Percentiles rank a stretch among this genome's conserved stretches.
Evolutionary conservation across 2,888 invertebrate species (phyloP).

Genomic region (Desoria tigrina): DNA sequence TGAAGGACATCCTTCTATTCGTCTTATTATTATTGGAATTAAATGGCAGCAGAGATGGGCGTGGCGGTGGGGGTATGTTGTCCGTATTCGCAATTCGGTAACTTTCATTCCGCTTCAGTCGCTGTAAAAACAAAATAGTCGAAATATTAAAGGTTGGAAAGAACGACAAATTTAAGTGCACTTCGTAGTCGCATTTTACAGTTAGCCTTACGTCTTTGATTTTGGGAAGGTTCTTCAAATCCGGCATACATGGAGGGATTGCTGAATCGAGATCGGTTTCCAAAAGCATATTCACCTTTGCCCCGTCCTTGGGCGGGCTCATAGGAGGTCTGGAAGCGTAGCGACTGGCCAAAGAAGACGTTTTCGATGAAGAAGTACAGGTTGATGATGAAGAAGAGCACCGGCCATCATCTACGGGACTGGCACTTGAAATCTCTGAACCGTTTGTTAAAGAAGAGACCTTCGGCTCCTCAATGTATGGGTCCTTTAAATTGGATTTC

Average conservation of each 20-base stretch:
- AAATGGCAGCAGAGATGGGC: neutral
- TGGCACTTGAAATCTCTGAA: neutral
- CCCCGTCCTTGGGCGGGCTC: constrained; percentile 16
- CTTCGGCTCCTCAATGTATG: constrained; percentile 29
- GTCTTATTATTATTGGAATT: neutral
- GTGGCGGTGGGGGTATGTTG: constrained; percentile 21
- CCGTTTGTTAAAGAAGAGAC: constrained; percentile 1
- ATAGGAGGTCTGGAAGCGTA: constrained; percentile 13
- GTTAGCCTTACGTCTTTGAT: too few species aligned
- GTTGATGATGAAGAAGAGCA: constrained; percentile 20
- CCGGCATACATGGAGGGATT: constrained; percentile 53
- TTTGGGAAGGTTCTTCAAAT: constrained; percentile 52
- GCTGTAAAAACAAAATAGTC: too few species aligned
- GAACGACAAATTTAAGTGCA: too few species aligned
- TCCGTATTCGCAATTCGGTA: constrained; percentile 53
- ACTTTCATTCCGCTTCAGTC: constrained; percentile 53
- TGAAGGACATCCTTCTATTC: constrained; percentile 20
- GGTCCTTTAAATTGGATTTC: constrained; percentile 50
- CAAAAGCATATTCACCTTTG: constrained; percentile 37
- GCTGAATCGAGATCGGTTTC: constrained; percentile 54
- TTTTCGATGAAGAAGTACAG: constrained; percentile 25
- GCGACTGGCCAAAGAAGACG: constrained; percentile 12
- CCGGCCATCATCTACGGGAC: constrained; percentile 12
- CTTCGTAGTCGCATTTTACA: too few species aligned
- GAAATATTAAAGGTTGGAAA: too few species aligned